Percentiles rank a stretch among this genome's conserved stretches.
Conservation (phyloP, 2,888 invertebrate species). For the Drosophila differens region DNA sequence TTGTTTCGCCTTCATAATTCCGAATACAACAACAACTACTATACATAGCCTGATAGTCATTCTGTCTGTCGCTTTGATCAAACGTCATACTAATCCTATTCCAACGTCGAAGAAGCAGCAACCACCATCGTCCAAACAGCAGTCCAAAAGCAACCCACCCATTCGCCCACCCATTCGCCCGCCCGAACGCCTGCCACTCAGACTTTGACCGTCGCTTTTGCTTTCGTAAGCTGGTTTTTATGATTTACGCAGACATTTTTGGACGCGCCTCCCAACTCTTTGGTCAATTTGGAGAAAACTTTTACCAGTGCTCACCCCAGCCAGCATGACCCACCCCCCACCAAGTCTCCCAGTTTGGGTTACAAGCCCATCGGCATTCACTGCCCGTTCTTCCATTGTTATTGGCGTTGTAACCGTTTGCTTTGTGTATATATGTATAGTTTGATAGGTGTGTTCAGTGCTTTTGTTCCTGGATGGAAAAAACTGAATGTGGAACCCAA, state of each 20-base stretch:
- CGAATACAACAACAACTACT: conserved; percentile 22
- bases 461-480: conserved; percentile 36
- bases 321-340: background rate
- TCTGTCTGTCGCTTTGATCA: conserved; percentile 59
- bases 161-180: background rate
- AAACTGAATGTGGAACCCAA: conserved; percentile 14
- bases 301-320: background rate
- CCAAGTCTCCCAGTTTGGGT: background rate
- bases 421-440: conserved; percentile 16
- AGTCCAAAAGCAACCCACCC: background rate
- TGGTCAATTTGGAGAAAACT: conserved; percentile 53
- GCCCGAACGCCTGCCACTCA: conserved; percentile 35
- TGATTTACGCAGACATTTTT: conserved; percentile 71
- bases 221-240: conserved; percentile 62
- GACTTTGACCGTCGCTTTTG: conserved; percentile 39
- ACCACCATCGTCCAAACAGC: background rate
- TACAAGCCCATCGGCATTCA: background rate
- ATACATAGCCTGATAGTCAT: conserved; percentile 9
- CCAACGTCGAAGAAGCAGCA: conserved; percentile 11
- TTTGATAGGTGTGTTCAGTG: conserved; percentile 59
- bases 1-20: conserved; percentile 65
- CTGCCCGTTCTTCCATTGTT: conserved; percentile 26
- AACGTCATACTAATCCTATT: conserved; percentile 67
- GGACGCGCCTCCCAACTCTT: conserved; percentile 52
- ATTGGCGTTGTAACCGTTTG: conserved; percentile 33